Evolutionary conservation across 2,113 vertebrate genomes (phyloP), one percentile per base, ranked within the genome.

Genomic region (Budorcas taxicolor): DNA sequence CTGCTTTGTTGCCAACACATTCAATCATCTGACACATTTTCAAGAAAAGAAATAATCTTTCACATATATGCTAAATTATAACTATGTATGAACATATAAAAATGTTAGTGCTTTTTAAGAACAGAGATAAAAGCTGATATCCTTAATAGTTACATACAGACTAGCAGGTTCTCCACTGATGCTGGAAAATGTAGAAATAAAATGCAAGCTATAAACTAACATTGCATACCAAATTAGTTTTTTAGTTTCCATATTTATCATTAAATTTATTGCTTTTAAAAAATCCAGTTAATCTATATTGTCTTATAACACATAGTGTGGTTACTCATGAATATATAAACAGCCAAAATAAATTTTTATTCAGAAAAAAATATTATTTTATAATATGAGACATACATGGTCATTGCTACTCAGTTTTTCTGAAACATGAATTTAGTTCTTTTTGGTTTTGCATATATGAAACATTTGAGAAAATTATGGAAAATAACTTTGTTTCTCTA

Each of bases 1-100:
- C 11, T 95, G 94, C 3, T 5, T 93, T 29, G n/a, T 97, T 97
- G 93, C 78, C 33, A 8, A 97, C 64, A 92, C 5, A 93, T 12
- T 87, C 13, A 78, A 36, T 58, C 57, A 92, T n/a, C 21, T 12
- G 29, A 62, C n/a, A 94, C 17, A 91, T 92, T 83, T 86, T 45
- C 17, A 45, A 80, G 86, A 81, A 96, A 88, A 94, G 1, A 12
- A 81, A 55, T 11, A 92, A 57, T 12, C 80, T 91, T 76, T 85
- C 45, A 71, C 31, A 12, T 84, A 12, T 16, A 57, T 87, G 95
- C 36, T 89, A 33, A 78, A 71, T 82, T 93, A 55, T 8, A 80
- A 90, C 53, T 55, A 33, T 7, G 15, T 87, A 11, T 31, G 4
- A 94, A 89, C 21, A 92, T 6, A 96, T 50, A 96, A 31, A 83